Evolutionary conservation across 1,140 invertebrate species (phyloP).

Genomic region (Hycleus phaleratus): DNA sequence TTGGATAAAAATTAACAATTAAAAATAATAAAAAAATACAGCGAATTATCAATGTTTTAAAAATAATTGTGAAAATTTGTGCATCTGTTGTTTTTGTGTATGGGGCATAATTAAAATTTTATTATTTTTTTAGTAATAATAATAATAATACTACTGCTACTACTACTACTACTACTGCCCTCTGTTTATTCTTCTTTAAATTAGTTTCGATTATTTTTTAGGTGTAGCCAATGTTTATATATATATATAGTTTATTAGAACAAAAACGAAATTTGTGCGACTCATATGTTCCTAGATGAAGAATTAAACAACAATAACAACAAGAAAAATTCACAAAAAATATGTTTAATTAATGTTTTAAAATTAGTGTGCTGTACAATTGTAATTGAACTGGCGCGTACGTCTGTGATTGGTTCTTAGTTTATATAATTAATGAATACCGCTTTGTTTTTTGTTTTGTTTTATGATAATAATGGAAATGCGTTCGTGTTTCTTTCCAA

Average conservation of each 20-base stretch:
- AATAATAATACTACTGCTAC: not conserved
- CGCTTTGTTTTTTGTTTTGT: too few relatives aligned
- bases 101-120: not conserved
- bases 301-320: conserved; percentile 17
- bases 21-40: too few relatives aligned
- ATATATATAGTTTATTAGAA: conserved; percentile 24
- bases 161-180: not conserved
- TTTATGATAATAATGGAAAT: too few relatives aligned
- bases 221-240: conserved; percentile 19
- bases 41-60: not conserved
- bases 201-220: conserved; percentile 25
- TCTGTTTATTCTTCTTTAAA: not conserved
- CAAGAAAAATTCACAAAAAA: conserved; percentile 11
- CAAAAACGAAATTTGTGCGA: conserved; percentile 24
- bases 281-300: conserved; percentile 36
- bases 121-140: not conserved
- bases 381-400: conserved; percentile 16
- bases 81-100: not conserved
- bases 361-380: conserved; percentile 30
- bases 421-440: too few relatives aligned
- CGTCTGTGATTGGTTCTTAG: conserved; percentile 26
- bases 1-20: too few relatives aligned
- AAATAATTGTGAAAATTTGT: not conserved
- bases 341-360: not conserved
- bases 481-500: too few relatives aligned